Percentiles rank a stretch among this genome's conserved stretches.
Evolutionary conservation across 2,888 invertebrate genomes (phyloP).

Genomic region (Microctonus brassicae): DNA sequence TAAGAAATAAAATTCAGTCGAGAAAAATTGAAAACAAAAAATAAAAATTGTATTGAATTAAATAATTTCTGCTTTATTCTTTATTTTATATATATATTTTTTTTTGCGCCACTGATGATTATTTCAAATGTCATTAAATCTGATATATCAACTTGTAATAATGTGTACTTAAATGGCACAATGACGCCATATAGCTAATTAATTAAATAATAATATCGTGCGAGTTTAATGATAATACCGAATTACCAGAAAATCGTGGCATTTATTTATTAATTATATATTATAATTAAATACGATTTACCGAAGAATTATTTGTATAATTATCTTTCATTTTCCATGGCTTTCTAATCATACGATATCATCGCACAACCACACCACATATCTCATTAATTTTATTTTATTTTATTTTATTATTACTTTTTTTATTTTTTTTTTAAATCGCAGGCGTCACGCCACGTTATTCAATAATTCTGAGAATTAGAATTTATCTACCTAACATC

Average conservation of each 20-base stretch:
- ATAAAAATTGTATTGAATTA: conserved; percentile 10
- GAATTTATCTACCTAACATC: conserved; percentile 37
- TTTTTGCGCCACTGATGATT: conserved; percentile 5
- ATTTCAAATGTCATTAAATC: background rate
- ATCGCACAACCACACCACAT: background rate
- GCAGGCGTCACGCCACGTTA: background rate
- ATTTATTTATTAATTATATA: background rate
- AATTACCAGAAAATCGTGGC: background rate
- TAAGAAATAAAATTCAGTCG: conserved; percentile 12
- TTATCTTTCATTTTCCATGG: background rate
- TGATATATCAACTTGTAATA: background rate
- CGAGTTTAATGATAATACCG: background rate
- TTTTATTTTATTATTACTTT: background rate
- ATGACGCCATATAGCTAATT: background rate
- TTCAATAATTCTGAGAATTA: conserved; percentile 5
- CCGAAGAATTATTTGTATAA: background rate
- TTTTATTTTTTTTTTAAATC: conserved; percentile 9
- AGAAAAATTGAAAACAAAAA: background rate
- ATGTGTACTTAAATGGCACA: background rate
- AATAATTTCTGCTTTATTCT: background rate
- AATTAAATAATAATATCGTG: background rate
- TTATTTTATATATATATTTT: background rate
- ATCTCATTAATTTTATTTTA: background rate
- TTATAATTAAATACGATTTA: background rate
- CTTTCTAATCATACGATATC: background rate